A percentile compares a stretch with the other conserved stretches of the same genome.
Evolutionary conservation across 2,113 vertebrate species (phyloP).

Genomic region (Narcine bancroftii): DNA sequence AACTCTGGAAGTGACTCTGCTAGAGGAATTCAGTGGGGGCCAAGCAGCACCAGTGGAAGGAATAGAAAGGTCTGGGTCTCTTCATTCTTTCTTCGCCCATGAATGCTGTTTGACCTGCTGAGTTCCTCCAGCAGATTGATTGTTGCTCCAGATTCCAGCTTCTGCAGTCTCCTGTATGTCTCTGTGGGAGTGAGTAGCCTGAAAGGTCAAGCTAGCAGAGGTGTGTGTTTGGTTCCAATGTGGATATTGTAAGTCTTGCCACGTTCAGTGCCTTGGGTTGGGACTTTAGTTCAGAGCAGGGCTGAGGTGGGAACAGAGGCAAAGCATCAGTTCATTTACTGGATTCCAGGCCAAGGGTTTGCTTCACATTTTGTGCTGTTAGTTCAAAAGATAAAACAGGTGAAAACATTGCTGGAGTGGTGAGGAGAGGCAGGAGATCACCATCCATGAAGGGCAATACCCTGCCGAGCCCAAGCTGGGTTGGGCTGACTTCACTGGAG

Average conservation of each 20-base stretch:
- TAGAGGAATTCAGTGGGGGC: too few species aligned
- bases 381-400: too few species aligned
- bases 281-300: background rate
- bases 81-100: too few species aligned
- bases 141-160: too few species aligned
- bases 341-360: background rate
- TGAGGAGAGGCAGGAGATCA: background rate
- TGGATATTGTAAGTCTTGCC: background rate
- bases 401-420: background rate
- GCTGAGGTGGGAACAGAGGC: too few species aligned
- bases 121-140: too few species aligned
- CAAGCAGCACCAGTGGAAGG: too few species aligned
- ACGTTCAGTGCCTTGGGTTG: background rate
- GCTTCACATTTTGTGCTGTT: background rate
- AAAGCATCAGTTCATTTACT: background rate
- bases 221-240: background rate
- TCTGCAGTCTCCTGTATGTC: too few species aligned
- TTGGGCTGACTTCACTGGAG: background rate
- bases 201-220: background rate
- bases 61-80: too few species aligned
- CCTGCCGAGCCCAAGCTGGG: background rate
- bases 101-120: too few species aligned
- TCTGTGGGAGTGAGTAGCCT: background rate
- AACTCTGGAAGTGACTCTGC: too few species aligned
- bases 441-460: background rate